A percentile compares a stretch with the other conserved stretches of the same genome.
Evolutionary conservation across 1,140 invertebrate genomes (phyloP).

Genomic region (Drosophila asahinai): DNA sequence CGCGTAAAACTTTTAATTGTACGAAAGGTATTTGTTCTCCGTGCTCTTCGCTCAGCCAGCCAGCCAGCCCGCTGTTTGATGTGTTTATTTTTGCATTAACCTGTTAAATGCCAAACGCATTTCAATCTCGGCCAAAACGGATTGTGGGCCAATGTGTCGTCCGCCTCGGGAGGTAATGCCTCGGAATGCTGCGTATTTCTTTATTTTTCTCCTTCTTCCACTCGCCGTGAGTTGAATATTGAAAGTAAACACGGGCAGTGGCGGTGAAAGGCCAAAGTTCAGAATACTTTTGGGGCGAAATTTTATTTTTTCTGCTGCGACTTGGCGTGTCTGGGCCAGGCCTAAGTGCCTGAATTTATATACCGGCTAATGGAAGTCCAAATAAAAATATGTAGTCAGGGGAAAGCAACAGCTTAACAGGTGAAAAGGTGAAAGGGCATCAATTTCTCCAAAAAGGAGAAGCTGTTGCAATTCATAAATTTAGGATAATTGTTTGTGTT

Average conservation of each 20-base stretch:
- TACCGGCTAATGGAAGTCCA: constrained; percentile 30
- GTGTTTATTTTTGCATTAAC: constrained; percentile 72
- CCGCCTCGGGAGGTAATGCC: constrained; percentile 20
- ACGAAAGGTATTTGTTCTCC: constrained; percentile 55
- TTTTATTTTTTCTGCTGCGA: not conserved
- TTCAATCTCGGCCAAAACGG: constrained; percentile 51
- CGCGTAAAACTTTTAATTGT: constrained; percentile 79
- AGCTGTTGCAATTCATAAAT: not conserved
- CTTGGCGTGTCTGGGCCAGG: constrained; percentile 25
- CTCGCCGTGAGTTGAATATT: constrained; percentile 27
- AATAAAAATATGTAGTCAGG: constrained; percentile 5
- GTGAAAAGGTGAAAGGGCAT: constrained; percentile 34
- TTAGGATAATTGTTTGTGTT: not conserved
- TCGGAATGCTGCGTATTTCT: constrained; percentile 30
- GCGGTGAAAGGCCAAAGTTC: constrained; percentile 48
- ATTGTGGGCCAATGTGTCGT: constrained; percentile 76
- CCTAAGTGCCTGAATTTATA: constrained; percentile 36
- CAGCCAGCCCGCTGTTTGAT: constrained; percentile 49
- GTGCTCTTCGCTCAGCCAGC: not conserved
- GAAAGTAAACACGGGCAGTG: constrained; percentile 23
- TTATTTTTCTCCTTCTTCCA: constrained; percentile 22
- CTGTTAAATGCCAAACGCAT: constrained; percentile 75
- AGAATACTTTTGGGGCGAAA: constrained; percentile 15
- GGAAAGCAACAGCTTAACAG: constrained; percentile 36
- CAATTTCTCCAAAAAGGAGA: not conserved